A percentile compares a stretch with the other conserved stretches of the same genome.
phyloP scores from a whole-genome alignment of 2,113 vertebrate genomes.

The Crotalus viridis region DNA sequence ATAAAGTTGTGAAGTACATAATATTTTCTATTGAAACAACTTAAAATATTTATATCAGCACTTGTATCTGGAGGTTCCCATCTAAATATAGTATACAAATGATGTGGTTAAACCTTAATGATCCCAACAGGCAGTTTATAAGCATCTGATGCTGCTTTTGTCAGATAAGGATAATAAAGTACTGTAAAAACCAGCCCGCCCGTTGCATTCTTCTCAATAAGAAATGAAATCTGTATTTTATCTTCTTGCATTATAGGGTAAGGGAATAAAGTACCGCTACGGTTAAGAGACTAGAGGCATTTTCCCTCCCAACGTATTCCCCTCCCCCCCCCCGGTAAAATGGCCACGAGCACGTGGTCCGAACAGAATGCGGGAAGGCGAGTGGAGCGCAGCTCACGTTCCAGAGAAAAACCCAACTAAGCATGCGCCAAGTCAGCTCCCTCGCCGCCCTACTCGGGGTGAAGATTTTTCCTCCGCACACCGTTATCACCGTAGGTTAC shows the following conservation, averaged over 20 bases:
- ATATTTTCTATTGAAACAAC: background rate
- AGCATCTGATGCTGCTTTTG: background rate
- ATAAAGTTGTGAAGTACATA: background rate
- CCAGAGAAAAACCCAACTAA: background rate
- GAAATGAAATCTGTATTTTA: background rate
- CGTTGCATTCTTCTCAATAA: background rate
- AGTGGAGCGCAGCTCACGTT: background rate
- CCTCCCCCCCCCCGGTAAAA: background rate
- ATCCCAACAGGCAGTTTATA: background rate
- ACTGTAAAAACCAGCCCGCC: background rate
- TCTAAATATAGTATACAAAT: background rate
- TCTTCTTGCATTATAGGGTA: no score
- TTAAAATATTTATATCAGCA: background rate
- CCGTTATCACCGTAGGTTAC: background rate
- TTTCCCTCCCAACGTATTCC: background rate
- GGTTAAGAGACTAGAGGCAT: background rate
- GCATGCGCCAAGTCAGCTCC: background rate
- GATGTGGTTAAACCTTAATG: background rate
- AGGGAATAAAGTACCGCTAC: background rate
- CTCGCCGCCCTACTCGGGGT: background rate
- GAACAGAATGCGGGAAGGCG: conserved; percentile 18
- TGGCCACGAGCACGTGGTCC: conserved; percentile 37
- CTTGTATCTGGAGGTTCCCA: background rate
- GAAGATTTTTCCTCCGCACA: no score
- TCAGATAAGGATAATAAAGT: background rate